phyloP scores from a whole-genome alignment of 2,888 invertebrate species.

The Ypsolopha sequella region DNA sequence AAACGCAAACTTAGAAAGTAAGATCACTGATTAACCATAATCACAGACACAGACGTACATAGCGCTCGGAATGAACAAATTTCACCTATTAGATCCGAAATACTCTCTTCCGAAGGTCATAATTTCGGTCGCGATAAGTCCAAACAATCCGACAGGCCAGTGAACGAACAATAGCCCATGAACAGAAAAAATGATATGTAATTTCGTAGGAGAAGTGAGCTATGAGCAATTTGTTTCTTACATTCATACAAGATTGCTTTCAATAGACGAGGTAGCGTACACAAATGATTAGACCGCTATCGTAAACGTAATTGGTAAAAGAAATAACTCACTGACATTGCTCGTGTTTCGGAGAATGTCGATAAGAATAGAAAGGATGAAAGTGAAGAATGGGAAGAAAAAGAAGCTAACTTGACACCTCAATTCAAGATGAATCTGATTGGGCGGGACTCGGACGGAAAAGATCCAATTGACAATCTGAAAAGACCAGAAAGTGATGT shows the following conservation, averaged over 20 bases:
- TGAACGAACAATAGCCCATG: conserved; percentile 38
- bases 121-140: conserved; percentile 43
- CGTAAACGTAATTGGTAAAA: conserved; percentile 23
- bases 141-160: conserved; percentile 25
- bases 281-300: conserved; percentile 13
- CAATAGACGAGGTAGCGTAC: conserved; percentile 14
- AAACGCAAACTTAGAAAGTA: conserved; percentile 32
- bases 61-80: conserved; percentile 19
- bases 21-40: conserved; percentile 21
- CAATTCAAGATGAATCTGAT: not conserved
- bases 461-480: too few species aligned
- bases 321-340: conserved; percentile 21
- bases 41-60: conserved; percentile 16
- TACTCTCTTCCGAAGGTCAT: conserved; percentile 30
- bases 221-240: conserved; percentile 13
- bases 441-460: not conserved
- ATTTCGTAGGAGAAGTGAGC: conserved; percentile 21
- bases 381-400: conserved; percentile 11
- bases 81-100: conserved; percentile 34
- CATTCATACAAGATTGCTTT: conserved; percentile 18
- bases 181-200: conserved; percentile 37
- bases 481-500: too few species aligned
- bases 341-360: conserved; percentile 6
- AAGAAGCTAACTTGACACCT: conserved; percentile 3
- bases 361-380: conserved; percentile 26